phyloP scores from a whole-genome alignment of 1,140 invertebrate species.

The Drosophila pectinifera region DNA sequence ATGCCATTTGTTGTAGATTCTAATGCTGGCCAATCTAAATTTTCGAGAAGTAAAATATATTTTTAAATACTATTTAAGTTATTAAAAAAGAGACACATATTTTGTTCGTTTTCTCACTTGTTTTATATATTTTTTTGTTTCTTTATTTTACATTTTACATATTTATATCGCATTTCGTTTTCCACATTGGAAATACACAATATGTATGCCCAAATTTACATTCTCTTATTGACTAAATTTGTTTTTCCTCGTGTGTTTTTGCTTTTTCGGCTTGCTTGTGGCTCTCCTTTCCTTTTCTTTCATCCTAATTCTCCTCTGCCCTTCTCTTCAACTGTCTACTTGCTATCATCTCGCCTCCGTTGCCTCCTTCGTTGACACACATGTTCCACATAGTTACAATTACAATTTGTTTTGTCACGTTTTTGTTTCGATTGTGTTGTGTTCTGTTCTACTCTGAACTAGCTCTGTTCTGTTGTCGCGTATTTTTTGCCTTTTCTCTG shows the following conservation, averaged over 20 bases:
- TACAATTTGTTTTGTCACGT: constrained; percentile 73
- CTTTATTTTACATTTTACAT: constrained; percentile 83
- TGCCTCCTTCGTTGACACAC: constrained; percentile 54
- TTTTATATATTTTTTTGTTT: constrained; percentile 83
- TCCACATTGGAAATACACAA: constrained; percentile 71
- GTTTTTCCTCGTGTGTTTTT: constrained; percentile 64
- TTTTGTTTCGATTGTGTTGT: constrained; percentile 53
- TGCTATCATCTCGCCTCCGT: constrained; percentile 9
- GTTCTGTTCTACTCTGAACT: constrained; percentile 32
- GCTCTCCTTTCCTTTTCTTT: constrained; percentile 15
- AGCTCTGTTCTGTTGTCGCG: constrained; percentile 34
- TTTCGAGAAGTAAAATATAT: not conserved
- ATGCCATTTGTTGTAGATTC: not conserved
- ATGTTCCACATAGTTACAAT: constrained; percentile 55
- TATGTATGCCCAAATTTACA: constrained; percentile 76
- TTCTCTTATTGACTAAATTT: constrained; percentile 75
- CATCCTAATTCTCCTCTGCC: constrained; percentile 26
- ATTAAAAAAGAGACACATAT: not conserved
- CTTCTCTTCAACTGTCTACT: constrained; percentile 11
- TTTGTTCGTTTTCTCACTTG: constrained; percentile 43
- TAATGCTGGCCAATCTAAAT: no score
- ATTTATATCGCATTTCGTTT: constrained; percentile 73
- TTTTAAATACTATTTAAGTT: no score
- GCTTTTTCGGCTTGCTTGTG: constrained; percentile 62
- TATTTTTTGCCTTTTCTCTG: constrained; percentile 28